A percentile compares a stretch with the other conserved stretches of the same genome.
Conservation (phyloP, 2,797 vertebrate species). For the Ptychadena robeensis region DNA sequence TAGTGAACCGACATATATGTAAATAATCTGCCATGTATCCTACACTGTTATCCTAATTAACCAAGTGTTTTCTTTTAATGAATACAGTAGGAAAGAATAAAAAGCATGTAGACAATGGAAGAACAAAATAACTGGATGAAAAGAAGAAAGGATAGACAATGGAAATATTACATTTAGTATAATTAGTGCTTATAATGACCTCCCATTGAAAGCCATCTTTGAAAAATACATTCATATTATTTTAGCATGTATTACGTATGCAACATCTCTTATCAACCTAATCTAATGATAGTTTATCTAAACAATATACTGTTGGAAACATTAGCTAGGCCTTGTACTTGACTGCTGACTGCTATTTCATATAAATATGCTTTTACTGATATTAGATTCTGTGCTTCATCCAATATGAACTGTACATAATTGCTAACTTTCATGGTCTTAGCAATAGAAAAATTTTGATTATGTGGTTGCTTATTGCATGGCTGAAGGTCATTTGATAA, state of each 20-base stretch:
- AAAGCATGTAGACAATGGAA: no score
- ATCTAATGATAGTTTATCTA: not conserved
- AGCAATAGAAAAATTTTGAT: not conserved
- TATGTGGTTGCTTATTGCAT: not conserved
- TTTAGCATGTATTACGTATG: not conserved
- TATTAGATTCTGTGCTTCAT: not conserved
- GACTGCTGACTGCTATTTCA: slow-evolving; percentile 3
- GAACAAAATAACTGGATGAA: no score
- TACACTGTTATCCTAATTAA: no score
- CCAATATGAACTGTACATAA: not conserved
- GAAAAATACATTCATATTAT: no score
- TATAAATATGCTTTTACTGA: slow-evolving; percentile 2
- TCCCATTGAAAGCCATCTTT: no score
- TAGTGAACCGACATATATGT: no score
- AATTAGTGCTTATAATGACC: no score
- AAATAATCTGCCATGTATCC: no score
- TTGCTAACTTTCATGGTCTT: not conserved
- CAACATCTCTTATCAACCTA: not conserved
- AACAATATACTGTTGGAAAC: not conserved
- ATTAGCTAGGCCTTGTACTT: slow-evolving; percentile 7
- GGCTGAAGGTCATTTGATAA: slow-evolving; percentile 7
- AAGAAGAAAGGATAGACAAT: no score
- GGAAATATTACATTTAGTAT: no score
- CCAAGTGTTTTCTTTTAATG: no score
- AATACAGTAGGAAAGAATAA: no score